A percentile compares a stretch with the other conserved stretches of the same genome.
Evolutionary conservation across 2,888 invertebrate species (phyloP).

Genomic region (Stenurella melanura): DNA sequence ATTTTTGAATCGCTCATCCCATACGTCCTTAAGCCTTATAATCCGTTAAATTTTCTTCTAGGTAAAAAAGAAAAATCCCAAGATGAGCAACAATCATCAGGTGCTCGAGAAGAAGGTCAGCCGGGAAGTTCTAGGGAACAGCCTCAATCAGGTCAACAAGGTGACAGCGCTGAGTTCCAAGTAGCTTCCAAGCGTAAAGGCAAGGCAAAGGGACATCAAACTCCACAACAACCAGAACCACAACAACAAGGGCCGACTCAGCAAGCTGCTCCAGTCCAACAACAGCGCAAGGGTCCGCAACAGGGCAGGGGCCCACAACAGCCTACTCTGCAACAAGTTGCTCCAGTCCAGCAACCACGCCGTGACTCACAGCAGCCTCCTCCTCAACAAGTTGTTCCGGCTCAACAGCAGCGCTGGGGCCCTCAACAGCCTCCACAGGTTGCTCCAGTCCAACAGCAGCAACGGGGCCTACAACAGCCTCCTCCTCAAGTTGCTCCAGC

Average conservation of each 20-base stretch:
- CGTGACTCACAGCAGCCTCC: neutral
- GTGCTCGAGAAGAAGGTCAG: neutral
- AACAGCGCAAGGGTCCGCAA: constrained; percentile 30
- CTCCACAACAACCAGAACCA: neutral
- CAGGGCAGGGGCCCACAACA: constrained; percentile 34
- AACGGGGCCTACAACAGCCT: constrained; percentile 18
- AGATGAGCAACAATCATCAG: neutral
- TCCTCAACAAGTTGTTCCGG: constrained; percentile 27
- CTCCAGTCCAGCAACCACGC: constrained; percentile 24
- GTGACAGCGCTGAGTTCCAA: neutral
- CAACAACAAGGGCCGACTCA: constrained; percentile 17
- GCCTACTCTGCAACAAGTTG: neutral
- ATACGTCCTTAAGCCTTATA: too few relatives aligned
- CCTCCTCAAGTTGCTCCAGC: constrained; percentile 7
- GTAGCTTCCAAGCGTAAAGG: neutral
- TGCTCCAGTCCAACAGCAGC: constrained; percentile 32
- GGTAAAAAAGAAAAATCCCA: constrained; percentile 23
- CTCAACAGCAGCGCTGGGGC: constrained; percentile 29
- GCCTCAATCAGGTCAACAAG: neutral
- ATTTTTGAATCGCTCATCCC: too few relatives aligned
- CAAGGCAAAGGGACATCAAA: neutral
- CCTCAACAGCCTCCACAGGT: neutral
- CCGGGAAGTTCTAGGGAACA: constrained; percentile 1
- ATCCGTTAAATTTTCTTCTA: neutral
- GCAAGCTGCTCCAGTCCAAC: constrained; percentile 32